Conservation (phyloP, 2,113 vertebrate genomes). For the Bucco capensis region DNA sequence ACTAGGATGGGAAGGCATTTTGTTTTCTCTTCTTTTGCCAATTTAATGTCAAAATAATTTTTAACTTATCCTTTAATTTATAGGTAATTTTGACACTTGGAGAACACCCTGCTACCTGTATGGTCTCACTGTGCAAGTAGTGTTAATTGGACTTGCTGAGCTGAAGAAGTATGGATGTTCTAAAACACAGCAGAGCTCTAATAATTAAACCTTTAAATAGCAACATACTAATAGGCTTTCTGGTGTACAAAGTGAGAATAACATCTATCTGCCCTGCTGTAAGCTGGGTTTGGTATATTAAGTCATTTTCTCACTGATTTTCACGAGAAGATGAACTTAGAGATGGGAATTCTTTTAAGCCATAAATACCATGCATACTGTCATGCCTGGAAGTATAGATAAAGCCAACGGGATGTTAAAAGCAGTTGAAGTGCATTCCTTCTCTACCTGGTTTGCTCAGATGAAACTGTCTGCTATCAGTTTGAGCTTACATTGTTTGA, state of each 20-base stretch:
- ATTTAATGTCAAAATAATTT: not conserved
- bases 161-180: not conserved
- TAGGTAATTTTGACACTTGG: not conserved
- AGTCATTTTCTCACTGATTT: slow-evolving; percentile 48
- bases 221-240: not conserved
- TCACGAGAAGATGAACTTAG: slow-evolving; percentile 67
- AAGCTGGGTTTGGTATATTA: slow-evolving; percentile 52
- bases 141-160: not conserved
- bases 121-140: too few relatives aligned
- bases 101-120: not conserved
- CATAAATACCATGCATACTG: slow-evolving; percentile 71
- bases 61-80: not conserved
- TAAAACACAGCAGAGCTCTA: slow-evolving; percentile 24
- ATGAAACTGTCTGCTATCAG: slow-evolving; percentile 24
- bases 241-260: slow-evolving; percentile 16
- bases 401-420: slow-evolving; percentile 62
- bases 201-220: slow-evolving; percentile 26
- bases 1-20: not conserved
- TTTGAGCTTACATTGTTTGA: not conserved
- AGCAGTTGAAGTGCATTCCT: slow-evolving; percentile 62
- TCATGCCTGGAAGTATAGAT: slow-evolving; percentile 60
- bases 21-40: not conserved
- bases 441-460: slow-evolving; percentile 45
- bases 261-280: slow-evolving; percentile 17
- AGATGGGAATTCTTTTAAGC: slow-evolving; percentile 71